Percentiles rank a stretch among this genome's conserved stretches.
phyloP scores from a whole-genome alignment of 2,888 invertebrate genomes.

The Xiphydria camelus region DNA sequence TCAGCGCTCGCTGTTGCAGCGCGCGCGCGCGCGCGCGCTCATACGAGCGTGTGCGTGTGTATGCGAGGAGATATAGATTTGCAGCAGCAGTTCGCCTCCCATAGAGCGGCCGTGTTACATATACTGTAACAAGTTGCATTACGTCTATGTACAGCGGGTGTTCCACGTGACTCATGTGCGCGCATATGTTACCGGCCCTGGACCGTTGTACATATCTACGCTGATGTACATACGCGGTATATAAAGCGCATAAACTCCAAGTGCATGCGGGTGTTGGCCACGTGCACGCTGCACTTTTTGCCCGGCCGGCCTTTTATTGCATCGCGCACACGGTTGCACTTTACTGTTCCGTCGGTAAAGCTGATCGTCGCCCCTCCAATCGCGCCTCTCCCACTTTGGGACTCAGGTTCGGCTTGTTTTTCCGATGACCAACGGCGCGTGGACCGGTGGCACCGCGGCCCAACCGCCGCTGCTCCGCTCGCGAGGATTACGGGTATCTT shows the following conservation, averaged over 20 bases:
- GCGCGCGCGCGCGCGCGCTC: slow-evolving; percentile 13
- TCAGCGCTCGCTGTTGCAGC: slow-evolving; percentile 40
- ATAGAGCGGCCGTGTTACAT: slow-evolving; percentile 25
- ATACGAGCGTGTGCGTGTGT: slow-evolving; percentile 9
- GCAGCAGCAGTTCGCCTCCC: too few species aligned
- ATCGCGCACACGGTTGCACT: slow-evolving; percentile 5
- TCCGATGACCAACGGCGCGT: too few species aligned
- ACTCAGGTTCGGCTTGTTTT: too few species aligned
- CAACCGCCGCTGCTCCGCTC: too few species aligned
- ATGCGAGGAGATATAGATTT: background rate
- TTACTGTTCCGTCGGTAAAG: background rate
- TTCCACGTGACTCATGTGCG: slow-evolving; percentile 43
- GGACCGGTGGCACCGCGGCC: too few species aligned
- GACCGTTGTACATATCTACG: slow-evolving; percentile 1
- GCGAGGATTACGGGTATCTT: too few species aligned
- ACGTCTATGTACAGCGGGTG: slow-evolving; percentile 45
- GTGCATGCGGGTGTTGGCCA: slow-evolving; percentile 51
- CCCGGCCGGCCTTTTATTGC: slow-evolving; percentile 20
- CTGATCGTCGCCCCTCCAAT: too few species aligned
- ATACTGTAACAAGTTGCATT: slow-evolving; percentile 40
- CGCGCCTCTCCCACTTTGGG: too few species aligned
- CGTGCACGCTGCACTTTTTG: slow-evolving; percentile 48
- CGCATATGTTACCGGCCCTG: slow-evolving; percentile 35
- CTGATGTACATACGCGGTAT: background rate
- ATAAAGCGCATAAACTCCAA: slow-evolving; percentile 11